Conservation (phyloP, 2,113 vertebrate genomes). For the Deroptyus accipitrinus region DNA sequence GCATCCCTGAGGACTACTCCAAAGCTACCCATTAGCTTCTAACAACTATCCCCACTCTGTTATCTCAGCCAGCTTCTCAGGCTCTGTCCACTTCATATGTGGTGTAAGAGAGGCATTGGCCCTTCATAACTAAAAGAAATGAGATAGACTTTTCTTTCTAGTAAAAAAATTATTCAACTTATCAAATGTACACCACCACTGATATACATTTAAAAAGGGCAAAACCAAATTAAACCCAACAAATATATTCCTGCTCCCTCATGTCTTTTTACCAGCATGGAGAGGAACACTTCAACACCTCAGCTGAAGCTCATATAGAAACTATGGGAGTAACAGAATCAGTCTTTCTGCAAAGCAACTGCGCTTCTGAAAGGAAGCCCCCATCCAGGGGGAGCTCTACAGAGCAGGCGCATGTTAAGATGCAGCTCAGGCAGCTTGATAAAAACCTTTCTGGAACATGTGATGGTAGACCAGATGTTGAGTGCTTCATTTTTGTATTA, state of each 20-base stretch:
- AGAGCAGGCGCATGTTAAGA: background rate
- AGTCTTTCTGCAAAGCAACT: background rate
- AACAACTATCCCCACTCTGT: background rate
- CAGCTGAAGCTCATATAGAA: background rate
- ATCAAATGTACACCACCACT: background rate
- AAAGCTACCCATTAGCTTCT: background rate
- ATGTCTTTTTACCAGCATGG: background rate
- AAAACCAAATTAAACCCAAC: background rate
- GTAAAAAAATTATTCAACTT: background rate
- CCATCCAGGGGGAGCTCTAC: background rate
- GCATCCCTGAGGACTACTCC: background rate
- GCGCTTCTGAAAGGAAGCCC: background rate
- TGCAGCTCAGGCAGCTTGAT: background rate
- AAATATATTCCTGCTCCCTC: background rate
- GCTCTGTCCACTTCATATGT: background rate
- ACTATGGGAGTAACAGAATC: accelerated
- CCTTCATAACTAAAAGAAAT: background rate
- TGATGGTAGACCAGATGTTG: background rate
- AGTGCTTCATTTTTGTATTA: background rate
- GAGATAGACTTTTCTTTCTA: background rate
- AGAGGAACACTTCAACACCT: background rate
- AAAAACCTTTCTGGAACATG: background rate
- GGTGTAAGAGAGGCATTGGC: background rate
- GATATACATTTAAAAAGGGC: background rate
- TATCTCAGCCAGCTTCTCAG: background rate